Percentiles rank a stretch among this genome's conserved stretches.
Conservation (phyloP, 2,888 invertebrate species). For the Pseudeuparius sepicola region DNA sequence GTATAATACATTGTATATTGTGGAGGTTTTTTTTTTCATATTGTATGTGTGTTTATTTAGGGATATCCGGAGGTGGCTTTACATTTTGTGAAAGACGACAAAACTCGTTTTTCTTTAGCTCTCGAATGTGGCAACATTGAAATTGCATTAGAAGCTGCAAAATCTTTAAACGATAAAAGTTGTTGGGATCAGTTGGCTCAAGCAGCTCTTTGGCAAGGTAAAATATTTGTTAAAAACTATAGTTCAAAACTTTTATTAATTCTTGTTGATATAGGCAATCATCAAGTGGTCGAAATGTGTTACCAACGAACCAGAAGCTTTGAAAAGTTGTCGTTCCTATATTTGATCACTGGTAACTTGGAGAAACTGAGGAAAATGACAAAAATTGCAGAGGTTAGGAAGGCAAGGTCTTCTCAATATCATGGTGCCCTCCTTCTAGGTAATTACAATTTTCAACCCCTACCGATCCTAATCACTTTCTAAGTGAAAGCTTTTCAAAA, state of each 20-base stretch:
- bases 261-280: slow-evolving; percentile 20
- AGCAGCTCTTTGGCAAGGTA: slow-evolving; percentile 86
- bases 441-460: slow-evolving; percentile 16
- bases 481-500: too few species aligned
- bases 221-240: too few species aligned
- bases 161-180: slow-evolving; percentile 82
- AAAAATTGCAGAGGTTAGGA: slow-evolving; percentile 97
- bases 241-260: not conserved
- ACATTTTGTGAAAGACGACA: slow-evolving; percentile 98
- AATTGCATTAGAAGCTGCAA: slow-evolving; percentile 92
- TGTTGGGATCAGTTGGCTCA: slow-evolving; percentile 96
- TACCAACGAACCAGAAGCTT: slow-evolving; percentile 99
- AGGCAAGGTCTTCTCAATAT: slow-evolving; percentile 94
- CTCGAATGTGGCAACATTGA: slow-evolving; percentile 98
- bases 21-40: slow-evolving; percentile 97
- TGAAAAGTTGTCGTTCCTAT: slow-evolving; percentile 95
- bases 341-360: slow-evolving; percentile 94
- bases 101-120: slow-evolving; percentile 90
- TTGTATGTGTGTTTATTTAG: not conserved
- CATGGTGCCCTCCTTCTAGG: slow-evolving; percentile 80
- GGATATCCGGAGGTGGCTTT: slow-evolving; percentile 93
- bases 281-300: slow-evolving; percentile 95
- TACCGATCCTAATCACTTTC: too few species aligned
- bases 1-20: slow-evolving; percentile 99
- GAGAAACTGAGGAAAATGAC: slow-evolving; percentile 98